Evolutionary conservation across 2,888 invertebrate genomes (phyloP).

Genomic region (Malthinus flaveolus): DNA sequence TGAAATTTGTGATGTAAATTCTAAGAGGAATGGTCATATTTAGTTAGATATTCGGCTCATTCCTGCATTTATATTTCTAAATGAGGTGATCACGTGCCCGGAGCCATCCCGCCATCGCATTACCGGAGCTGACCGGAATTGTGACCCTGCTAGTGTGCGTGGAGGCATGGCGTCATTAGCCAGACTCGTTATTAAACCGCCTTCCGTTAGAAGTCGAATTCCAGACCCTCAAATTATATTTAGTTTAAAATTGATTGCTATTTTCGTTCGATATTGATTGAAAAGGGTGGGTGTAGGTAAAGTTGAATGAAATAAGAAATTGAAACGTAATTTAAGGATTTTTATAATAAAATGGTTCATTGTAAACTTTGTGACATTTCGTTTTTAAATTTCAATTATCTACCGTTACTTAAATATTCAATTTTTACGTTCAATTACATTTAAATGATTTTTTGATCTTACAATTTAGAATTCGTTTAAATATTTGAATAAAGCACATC

Average conservation of each 20-base stretch:
- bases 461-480: not conserved
- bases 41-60: conserved; percentile 36
- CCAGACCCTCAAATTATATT: conserved; percentile 30
- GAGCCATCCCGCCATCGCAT: conserved; percentile 37
- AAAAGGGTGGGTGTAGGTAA: not conserved
- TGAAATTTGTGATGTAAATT: conserved; percentile 31
- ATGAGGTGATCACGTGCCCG: conserved; percentile 38
- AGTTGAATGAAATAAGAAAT: conserved; percentile 8
- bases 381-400: conserved; percentile 6
- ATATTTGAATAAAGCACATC: no score
- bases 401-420: not conserved
- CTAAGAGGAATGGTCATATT: conserved; percentile 30
- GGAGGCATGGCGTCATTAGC: conserved; percentile 37
- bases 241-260: conserved; percentile 28
- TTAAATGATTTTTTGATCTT: conserved; percentile 5
- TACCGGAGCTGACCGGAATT: conserved; percentile 38
- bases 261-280: conserved; percentile 22
- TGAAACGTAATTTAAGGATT: conserved; percentile 12
- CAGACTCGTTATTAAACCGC: conserved; percentile 33
- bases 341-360: conserved; percentile 1
- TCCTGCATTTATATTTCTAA: conserved; percentile 37
- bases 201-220: conserved; percentile 29
- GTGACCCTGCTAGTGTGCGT: conserved; percentile 33
- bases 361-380: conserved; percentile 2
- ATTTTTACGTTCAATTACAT: conserved; percentile 5